Base-by-base conservation (phyloP, 2,888 invertebrate species). In the Actias luna region DNA sequence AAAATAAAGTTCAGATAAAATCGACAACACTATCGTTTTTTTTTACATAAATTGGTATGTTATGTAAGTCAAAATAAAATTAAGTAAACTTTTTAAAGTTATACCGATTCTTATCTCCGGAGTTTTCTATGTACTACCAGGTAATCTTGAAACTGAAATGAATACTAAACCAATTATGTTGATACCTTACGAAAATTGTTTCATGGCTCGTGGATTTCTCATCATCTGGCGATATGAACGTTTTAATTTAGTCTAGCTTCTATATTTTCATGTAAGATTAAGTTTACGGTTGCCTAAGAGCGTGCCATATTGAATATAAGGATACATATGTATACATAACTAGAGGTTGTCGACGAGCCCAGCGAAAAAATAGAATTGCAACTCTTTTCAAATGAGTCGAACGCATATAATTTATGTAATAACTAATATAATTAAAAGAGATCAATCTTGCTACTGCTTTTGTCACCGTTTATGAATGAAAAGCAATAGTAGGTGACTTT, bases 171-270 rank as follows among this genome's bases (percentile, higher is more conserved):
- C 71, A 69, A 73, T 76, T 67, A 63, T 59, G 71, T 75, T 74
- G 76, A 75, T 74, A 74, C 68, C 67, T 68, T 65, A 69, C 59
- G 66, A 31, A 58, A 69, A 76, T 71, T 70, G 65, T 66, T 59
- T 70, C 62, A 64, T 68, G 70, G 66, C 75, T 76, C 79, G 73
- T 74, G 74, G 74, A 71, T 72, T 71, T 78, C 69, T 69, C 69
- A 73, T 73, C 71, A 67, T 69, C 68, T 68, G n/a, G 62, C 62
- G 63, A 73, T 73, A 75, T 76, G 70, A 74, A 71, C 66, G 71
- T 67, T 70, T 73, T 70, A 72, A 74, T 72, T 71, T 71, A 71
- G 62, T 59, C 33, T 29, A 18, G 25, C 59, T 61, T 39, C 57
- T 39, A 36, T 58, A 27, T 50, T 59, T 50, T 16, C 33, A 59